Evolutionary conservation across 1,140 invertebrate genomes (phyloP).

Genomic region (Leguminivora glycinivorella): DNA sequence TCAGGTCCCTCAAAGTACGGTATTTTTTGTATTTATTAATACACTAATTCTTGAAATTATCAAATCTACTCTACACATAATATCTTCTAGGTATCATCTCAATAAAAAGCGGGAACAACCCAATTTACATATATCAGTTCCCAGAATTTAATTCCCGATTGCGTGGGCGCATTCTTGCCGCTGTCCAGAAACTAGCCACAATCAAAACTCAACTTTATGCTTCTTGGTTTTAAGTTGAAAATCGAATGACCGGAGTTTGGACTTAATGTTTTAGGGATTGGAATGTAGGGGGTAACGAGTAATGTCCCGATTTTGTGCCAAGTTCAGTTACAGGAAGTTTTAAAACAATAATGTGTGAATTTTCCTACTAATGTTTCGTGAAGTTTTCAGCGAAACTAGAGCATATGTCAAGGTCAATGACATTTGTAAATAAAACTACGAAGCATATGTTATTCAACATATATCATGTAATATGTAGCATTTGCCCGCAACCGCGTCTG

Average conservation of each 20-base stretch:
- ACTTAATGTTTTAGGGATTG: background rate
- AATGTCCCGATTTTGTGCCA: constrained; percentile 20
- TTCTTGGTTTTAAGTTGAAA: too few species aligned
- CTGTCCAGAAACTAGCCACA: background rate
- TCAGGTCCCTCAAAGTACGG: too few species aligned
- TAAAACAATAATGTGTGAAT: constrained; percentile 11
- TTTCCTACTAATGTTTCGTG: background rate
- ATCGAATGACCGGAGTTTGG: too few species aligned
- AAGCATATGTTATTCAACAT: background rate
- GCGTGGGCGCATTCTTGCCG: constrained; percentile 8
- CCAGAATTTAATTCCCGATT: background rate
- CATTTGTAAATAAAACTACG: background rate
- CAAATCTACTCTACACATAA: background rate
- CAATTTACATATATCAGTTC: constrained; percentile 6
- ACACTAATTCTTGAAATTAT: background rate
- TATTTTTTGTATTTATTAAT: background rate
- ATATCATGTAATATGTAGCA: too few species aligned
- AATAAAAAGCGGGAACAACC: background rate
- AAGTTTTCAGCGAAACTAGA: background rate
- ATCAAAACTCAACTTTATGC: background rate
- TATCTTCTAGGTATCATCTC: background rate
- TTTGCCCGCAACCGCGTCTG: too few species aligned
- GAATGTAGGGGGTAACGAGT: background rate
- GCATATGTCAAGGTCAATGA: constrained; percentile 1
- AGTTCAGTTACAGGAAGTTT: constrained; percentile 25